phyloP scores from a whole-genome alignment of 23 tunicate species.

The Corella eumyota region DNA sequence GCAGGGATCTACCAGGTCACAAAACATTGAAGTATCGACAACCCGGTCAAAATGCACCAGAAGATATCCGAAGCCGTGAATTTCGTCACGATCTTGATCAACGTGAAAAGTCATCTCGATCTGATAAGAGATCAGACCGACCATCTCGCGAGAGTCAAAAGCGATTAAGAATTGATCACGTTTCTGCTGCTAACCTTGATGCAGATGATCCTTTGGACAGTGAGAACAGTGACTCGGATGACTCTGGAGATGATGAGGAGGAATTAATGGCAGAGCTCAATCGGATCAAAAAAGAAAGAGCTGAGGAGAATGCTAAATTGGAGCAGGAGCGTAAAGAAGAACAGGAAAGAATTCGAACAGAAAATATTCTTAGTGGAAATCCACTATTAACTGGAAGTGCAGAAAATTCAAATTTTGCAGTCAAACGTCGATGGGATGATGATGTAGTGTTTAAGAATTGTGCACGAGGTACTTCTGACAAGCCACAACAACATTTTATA shows the following conservation, averaged over 20 bases:
- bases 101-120: conserved; percentile 48
- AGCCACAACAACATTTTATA: conserved; percentile 59
- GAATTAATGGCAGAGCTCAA: conserved; percentile 76
- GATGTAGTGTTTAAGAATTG: conserved; percentile 94
- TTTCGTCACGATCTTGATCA: conserved; percentile 61
- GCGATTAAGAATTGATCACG: conserved; percentile 62
- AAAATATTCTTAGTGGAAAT: conserved; percentile 89
- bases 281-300: conserved; percentile 78
- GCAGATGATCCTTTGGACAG: conserved; percentile 80
- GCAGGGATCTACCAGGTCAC: too few relatives aligned
- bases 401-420: conserved; percentile 54
- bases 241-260: conserved; percentile 83
- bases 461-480: conserved; percentile 85
- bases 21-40: too few relatives aligned
- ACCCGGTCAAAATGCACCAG: conserved; percentile 94
- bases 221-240: conserved; percentile 62
- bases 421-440: conserved; percentile 92
- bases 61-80: conserved; percentile 54
- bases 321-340: conserved; percentile 74
- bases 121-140: conserved; percentile 61
- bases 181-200: conserved; percentile 60
- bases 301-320: conserved; percentile 63
- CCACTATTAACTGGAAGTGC: conserved; percentile 42
- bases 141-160: conserved; percentile 60
- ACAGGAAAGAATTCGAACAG: conserved; percentile 77